Base-by-base conservation (phyloP, 2,888 invertebrate species). In the Leptinotarsa peninsularis region DNA sequence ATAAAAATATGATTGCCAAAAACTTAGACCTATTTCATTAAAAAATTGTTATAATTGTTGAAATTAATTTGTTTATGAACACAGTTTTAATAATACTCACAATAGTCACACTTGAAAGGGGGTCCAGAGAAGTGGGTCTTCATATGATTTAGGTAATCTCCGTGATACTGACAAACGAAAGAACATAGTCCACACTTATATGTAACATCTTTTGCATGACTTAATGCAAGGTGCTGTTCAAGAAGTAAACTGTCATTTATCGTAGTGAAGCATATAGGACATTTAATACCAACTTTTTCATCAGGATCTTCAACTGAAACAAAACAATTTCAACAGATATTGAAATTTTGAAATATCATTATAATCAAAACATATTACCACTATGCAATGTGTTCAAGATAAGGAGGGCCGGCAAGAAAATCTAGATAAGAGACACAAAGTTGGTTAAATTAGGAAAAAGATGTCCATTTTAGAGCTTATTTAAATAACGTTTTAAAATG, bases 91-190 rank as follows among this genome's bases (percentile, higher is more conserved):
- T 49, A 14, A 58, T 56, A 74, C 86, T 86, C 85, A 89, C 93
- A 93, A 72, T 88, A 88, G 81, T 92, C 92, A 85, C 93, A 93
- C 80, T 89, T 88, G 84, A 90, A 92, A n/a, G 92, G 92, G n/a
- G 92, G 92, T 21, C 92, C 92, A 67, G 88, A 87, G 83, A 91
- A 92, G 86, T 91, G 90, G 33, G 87, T 88, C 82, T 90, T 91
- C 90, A 92, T 91, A 83, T 93, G 93, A 77, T 89, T 88, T 79
- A 91, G 90, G 86, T 91, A 92, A 81, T 91, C 90, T 50, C 91
- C 89, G 82, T 92, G 92, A 89, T 91, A 92, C 79, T 91, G 91
- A 81, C 91, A 91, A 66, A 91, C 90, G 85, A 91, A 92, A n/a
- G 90, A 89, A 85, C 93, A 93, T 69, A 92, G 86, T 52, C 90